A percentile compares a stretch with the other conserved stretches of the same genome.
phyloP scores from a whole-genome alignment of 2,113 vertebrate species.

The Agelaius phoeniceus region DNA sequence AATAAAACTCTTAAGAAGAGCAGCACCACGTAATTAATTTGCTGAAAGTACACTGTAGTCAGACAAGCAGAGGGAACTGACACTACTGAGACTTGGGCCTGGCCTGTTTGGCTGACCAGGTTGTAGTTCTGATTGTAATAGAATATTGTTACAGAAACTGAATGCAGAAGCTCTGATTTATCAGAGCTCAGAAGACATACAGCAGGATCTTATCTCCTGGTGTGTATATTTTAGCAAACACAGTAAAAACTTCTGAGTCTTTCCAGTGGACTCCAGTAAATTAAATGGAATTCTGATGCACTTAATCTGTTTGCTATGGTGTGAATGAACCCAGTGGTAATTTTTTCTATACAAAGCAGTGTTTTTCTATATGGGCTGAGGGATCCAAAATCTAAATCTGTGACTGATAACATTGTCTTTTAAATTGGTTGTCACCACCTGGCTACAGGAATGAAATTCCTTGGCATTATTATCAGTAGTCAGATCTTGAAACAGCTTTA shows the following conservation, averaged over 20 bases:
- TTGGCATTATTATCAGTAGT: neutral
- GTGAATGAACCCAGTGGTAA: neutral
- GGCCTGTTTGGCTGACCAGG: neutral
- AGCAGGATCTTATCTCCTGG: neutral
- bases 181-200: neutral
- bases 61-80: neutral
- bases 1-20: neutral
- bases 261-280: neutral
- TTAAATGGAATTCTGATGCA: neutral
- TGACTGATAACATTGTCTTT: neutral
- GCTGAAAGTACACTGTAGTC: neutral
- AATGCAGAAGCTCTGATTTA: neutral
- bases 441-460: neutral
- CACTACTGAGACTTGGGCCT: neutral
- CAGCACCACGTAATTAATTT: neutral
- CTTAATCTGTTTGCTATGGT: neutral
- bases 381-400: neutral
- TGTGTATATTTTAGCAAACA: neutral
- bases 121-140: neutral
- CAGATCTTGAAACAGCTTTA: neutral
- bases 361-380: neutral
- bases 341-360: neutral
- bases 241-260: neutral
- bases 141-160: neutral
- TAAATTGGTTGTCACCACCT: neutral